Conservation (phyloP, 2,113 vertebrate species). For the Papio anubis region DNA sequence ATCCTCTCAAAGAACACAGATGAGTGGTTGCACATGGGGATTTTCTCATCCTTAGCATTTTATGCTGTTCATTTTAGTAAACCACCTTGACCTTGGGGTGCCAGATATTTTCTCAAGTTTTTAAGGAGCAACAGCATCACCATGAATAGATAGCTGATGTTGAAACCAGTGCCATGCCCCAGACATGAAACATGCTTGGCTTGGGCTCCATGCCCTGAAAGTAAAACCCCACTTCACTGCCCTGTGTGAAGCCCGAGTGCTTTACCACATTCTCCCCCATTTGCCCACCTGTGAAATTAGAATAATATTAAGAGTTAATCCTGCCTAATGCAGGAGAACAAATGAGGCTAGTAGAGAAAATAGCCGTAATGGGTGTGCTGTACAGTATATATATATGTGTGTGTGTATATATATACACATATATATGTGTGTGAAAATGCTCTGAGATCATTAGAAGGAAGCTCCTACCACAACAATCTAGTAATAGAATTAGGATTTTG, state of each 20-base stretch:
- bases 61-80: background rate
- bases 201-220: background rate
- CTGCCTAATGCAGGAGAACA: constrained; percentile 46
- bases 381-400: background rate
- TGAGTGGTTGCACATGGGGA: background rate
- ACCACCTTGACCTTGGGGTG: background rate
- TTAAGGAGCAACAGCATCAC: background rate
- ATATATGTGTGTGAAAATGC: background rate
- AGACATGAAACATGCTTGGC: background rate
- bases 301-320: background rate
- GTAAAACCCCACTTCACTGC: background rate
- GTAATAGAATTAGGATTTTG: background rate
- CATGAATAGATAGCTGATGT: background rate
- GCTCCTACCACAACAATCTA: background rate
- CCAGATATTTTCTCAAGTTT: background rate
- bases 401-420: no score
- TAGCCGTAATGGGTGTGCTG: background rate
- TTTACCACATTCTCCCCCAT: background rate
- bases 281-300: constrained; percentile 41
- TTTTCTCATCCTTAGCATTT: background rate
- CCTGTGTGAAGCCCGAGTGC: background rate
- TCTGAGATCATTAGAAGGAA: background rate
- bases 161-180: background rate
- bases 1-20: background rate
- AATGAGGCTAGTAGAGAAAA: constrained; percentile 11